These are phyloP conservation scores for Hofmannophila pseudospretella DNA, from an alignment of 2,888 invertebrate species.

Conservation along the genomic window DNA sequence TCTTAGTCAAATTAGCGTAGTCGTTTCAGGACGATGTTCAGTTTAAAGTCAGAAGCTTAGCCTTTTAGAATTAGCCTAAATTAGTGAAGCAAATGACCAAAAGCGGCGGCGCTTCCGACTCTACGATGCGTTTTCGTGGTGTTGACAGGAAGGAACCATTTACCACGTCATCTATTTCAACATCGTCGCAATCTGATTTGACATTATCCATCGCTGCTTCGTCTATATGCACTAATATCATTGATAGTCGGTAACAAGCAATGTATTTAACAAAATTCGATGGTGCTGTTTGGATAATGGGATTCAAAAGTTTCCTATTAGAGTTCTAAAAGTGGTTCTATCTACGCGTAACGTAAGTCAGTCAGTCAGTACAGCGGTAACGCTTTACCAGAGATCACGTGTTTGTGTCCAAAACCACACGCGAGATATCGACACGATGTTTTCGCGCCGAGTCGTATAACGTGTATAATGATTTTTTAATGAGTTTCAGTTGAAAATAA, in stretches of 20 bases:
- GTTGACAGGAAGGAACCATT: slow-evolving; percentile 43
- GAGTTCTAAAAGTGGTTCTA: slow-evolving; percentile 19
- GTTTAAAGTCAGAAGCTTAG: slow-evolving; percentile 15
- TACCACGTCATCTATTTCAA: background rate
- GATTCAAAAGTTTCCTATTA: slow-evolving; percentile 12
- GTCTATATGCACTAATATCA: background rate
- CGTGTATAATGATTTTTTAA: slow-evolving; percentile 32
- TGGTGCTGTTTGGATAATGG: slow-evolving; percentile 11
- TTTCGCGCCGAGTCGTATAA: slow-evolving; percentile 40
- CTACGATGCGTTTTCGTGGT: slow-evolving; percentile 38
- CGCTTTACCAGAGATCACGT: slow-evolving; percentile 41
- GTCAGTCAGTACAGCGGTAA: slow-evolving; percentile 56
- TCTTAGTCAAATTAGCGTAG: background rate
- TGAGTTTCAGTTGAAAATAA: slow-evolving; percentile 44
- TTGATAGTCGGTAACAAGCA: slow-evolving; percentile 13
- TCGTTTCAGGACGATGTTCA: background rate
- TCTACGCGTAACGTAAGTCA: too few relatives aligned
- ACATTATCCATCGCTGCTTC: slow-evolving; percentile 20
- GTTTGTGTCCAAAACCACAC: slow-evolving; percentile 14
- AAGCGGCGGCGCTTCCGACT: slow-evolving; percentile 31
- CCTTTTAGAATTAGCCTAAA: slow-evolving; percentile 43
- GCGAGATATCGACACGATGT: slow-evolving; percentile 29
- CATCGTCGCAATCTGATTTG: slow-evolving; percentile 1
- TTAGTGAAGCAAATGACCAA: slow-evolving; percentile 53
- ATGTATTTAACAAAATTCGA: slow-evolving; percentile 20